These are phyloP conservation scores for Phenganax subtilis DNA, from an alignment of 92 coral and sea anemone species.

Conservation along the genomic window DNA sequence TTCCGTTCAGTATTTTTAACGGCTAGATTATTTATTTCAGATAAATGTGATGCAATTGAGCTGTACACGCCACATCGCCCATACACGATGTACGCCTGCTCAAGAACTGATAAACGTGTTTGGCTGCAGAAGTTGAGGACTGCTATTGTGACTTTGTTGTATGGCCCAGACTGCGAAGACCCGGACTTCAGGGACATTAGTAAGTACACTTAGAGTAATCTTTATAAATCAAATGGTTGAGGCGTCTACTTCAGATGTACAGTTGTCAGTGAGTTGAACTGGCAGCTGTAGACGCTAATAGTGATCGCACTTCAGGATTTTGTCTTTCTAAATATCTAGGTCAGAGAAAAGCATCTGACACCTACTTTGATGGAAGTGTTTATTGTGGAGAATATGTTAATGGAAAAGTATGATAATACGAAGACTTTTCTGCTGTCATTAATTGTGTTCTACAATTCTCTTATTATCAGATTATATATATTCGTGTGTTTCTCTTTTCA, in stretches of 20 bases:
- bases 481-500: not conserved
- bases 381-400: conserved; percentile 83
- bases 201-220: conserved; percentile 28
- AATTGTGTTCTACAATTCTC: not conserved
- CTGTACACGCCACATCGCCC: conserved; percentile 89
- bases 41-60: conserved; percentile 81
- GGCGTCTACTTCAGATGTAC: too few species aligned
- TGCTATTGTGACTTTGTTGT: conserved; percentile 26
- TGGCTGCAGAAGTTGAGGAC: conserved; percentile 90
- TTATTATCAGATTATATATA: not conserved
- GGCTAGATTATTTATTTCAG: conserved; percentile 21
- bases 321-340: conserved; percentile 20
- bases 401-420: conserved; percentile 58
- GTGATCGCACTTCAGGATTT: not conserved
- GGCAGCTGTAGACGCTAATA: not conserved
- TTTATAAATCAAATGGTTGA: not conserved
- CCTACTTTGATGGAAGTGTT: conserved; percentile 74
- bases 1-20: not conserved
- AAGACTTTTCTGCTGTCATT: not conserved
- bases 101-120: conserved; percentile 69
- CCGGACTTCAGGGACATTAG: conserved; percentile 65
- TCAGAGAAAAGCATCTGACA: conserved; percentile 70
- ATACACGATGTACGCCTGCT: conserved; percentile 80
- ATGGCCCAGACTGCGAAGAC: conserved; percentile 49
- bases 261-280: not conserved